Evolutionary conservation across 1,140 invertebrate species (phyloP).

Genomic region (Chionoecetes opilio): DNA sequence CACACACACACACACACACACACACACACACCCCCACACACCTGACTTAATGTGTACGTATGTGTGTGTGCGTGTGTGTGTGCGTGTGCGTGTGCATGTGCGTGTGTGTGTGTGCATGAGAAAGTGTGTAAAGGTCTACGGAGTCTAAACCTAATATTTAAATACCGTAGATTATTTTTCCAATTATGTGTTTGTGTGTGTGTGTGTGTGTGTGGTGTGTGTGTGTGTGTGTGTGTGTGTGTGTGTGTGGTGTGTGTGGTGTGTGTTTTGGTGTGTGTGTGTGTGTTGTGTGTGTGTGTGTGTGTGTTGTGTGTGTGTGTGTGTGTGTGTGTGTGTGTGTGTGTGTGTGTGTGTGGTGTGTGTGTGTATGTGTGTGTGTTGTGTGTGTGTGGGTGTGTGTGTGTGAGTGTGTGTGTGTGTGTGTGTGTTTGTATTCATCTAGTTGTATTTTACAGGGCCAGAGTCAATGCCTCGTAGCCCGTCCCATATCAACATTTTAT

Average conservation of each 20-base stretch:
- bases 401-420: too few relatives aligned
- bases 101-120: slow-evolving; percentile 15
- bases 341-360: too few relatives aligned
- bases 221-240: background rate
- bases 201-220: slow-evolving; percentile 18
- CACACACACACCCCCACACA: background rate
- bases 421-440: too few relatives aligned
- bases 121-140: background rate
- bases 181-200: background rate
- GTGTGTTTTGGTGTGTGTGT: background rate
- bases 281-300: too few relatives aligned
- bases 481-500: too few relatives aligned
- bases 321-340: too few relatives aligned
- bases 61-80: slow-evolving; percentile 10
- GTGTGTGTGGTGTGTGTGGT: background rate
- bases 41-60: background rate
- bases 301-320: too few relatives aligned
- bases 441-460: too few relatives aligned
- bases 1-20: background rate
- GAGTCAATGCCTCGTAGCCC: too few relatives aligned
- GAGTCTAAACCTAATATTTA: background rate
- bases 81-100: slow-evolving; percentile 15
- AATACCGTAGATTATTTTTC: background rate
- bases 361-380: too few relatives aligned
- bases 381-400: too few relatives aligned